Conservation (phyloP, 2,888 invertebrate species). For the Drosophila tanythrix region DNA sequence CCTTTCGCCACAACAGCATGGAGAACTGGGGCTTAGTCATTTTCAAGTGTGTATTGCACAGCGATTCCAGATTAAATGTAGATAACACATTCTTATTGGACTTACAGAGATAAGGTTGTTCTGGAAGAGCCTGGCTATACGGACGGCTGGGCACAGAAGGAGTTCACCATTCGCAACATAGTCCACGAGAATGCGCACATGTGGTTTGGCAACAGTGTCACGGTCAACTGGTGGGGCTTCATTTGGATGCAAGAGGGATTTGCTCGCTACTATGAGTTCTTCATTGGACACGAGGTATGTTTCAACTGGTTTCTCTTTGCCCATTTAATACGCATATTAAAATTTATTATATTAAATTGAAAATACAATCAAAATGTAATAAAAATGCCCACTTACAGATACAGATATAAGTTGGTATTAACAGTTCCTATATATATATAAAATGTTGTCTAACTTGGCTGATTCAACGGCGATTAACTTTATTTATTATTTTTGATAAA, state of each 20-base stretch:
- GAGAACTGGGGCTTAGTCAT: slow-evolving; percentile 96
- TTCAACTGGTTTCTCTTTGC: neutral
- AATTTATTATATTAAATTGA: neutral
- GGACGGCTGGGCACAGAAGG: slow-evolving; percentile 75
- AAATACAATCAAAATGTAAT: too few species aligned
- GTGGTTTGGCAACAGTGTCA: slow-evolving; percentile 88
- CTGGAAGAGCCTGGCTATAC: slow-evolving; percentile 66
- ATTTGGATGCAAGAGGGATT: slow-evolving; percentile 89
- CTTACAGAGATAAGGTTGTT: slow-evolving; percentile 68
- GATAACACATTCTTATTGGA: neutral
- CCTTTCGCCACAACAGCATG: slow-evolving; percentile 92
- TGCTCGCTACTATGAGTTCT: slow-evolving; percentile 90
- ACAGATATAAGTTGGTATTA: neutral
- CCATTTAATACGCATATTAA: neutral
- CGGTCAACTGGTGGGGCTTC: slow-evolving; percentile 86
- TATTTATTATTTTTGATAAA: neutral
- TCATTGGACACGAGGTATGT: slow-evolving; percentile 81
- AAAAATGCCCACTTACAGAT: neutral
- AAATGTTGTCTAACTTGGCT: neutral
- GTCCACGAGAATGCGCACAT: slow-evolving; percentile 86
- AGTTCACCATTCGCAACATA: slow-evolving; percentile 86
- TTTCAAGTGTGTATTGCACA: slow-evolving; percentile 88
- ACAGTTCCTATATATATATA: neutral
- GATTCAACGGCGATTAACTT: neutral
- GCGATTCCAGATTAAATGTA: neutral